Percentiles rank a stretch among this genome's conserved stretches.
phyloP scores from a whole-genome alignment of 2,113 vertebrate genomes.

The Etia nguti region DNA sequence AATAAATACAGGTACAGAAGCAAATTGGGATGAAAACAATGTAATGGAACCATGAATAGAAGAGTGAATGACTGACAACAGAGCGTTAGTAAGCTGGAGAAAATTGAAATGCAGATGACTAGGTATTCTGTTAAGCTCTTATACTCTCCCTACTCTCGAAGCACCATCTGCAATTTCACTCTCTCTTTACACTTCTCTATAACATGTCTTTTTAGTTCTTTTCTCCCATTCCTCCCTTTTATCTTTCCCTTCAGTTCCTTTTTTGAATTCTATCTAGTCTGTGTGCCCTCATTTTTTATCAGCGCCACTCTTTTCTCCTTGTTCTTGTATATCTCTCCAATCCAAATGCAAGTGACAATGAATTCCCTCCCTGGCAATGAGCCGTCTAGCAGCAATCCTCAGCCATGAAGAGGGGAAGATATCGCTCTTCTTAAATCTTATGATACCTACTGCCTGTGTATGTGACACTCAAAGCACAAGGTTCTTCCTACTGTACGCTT shows the following conservation, averaged over 20 bases:
- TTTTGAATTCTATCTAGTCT: constrained; percentile 13
- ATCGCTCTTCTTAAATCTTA: constrained; percentile 8
- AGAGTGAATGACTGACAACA: background rate
- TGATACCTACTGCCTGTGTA: background rate
- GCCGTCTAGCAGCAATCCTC: background rate
- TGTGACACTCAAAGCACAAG: background rate
- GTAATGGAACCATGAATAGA: background rate
- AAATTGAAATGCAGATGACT: constrained; percentile 35
- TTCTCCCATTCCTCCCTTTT: background rate
- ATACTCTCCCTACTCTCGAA: background rate
- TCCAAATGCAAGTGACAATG: constrained; percentile 41
- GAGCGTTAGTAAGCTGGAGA: background rate
- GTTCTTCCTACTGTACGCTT: background rate
- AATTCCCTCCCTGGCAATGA: constrained; percentile 25
- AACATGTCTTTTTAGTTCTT: background rate
- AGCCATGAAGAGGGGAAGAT: background rate
- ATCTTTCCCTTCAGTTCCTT: constrained; percentile 20
- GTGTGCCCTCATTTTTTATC: constrained; percentile 19
- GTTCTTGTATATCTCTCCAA: constrained; percentile 4
- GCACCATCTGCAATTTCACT: constrained; percentile 5
- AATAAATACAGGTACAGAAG: background rate
- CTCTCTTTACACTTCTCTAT: background rate
- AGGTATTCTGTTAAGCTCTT: constrained; percentile 3
- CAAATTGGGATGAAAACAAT: background rate
- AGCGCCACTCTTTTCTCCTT: background rate